These are phyloP conservation scores for Nephila pilipes DNA, from an alignment of 1,140 invertebrate species.

Conservation along the genomic window DNA sequence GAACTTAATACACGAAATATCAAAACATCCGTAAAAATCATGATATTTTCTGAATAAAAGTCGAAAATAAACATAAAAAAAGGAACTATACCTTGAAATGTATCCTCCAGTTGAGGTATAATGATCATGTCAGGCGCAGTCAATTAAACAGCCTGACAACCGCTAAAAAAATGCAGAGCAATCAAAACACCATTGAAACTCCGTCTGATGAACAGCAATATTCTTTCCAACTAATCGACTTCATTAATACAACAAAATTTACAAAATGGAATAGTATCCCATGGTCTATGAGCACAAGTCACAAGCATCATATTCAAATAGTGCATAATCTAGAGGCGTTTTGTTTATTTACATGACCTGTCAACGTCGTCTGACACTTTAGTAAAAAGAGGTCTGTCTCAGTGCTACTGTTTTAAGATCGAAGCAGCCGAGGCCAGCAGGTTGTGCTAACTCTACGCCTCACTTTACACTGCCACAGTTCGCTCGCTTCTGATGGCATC, in stretches of 20 bases:
- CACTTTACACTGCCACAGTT: slow-evolving; percentile 12
- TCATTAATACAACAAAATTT: not conserved
- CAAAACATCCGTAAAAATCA: no score
- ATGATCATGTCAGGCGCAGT: slow-evolving; percentile 54
- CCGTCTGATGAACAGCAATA: not conserved
- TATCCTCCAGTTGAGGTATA: slow-evolving; percentile 62
- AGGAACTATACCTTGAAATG: slow-evolving; percentile 45
- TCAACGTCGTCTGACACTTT: not conserved
- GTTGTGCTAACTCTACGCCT: slow-evolving; percentile 30
- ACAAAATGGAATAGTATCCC: not conserved
- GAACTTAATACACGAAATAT: no score
- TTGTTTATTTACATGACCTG: slow-evolving; percentile 38
- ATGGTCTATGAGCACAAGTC: slow-evolving; percentile 3
- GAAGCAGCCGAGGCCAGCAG: slow-evolving; percentile 13
- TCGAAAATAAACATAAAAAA: not conserved
- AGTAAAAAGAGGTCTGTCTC: not conserved
- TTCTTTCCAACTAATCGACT: not conserved
- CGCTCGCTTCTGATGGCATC: slow-evolving; percentile 43
- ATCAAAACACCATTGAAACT: not conserved
- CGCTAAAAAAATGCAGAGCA: slow-evolving; percentile 5
- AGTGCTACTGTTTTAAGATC: slow-evolving; percentile 23
- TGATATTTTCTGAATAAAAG: no score
- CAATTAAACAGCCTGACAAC: slow-evolving; percentile 23
- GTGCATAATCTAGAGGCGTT: not conserved
- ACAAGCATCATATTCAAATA: not conserved